These are phyloP conservation scores for Pelobates cultripes DNA, from an alignment of 2,797 vertebrate genomes.

Conservation along the genomic window DNA sequence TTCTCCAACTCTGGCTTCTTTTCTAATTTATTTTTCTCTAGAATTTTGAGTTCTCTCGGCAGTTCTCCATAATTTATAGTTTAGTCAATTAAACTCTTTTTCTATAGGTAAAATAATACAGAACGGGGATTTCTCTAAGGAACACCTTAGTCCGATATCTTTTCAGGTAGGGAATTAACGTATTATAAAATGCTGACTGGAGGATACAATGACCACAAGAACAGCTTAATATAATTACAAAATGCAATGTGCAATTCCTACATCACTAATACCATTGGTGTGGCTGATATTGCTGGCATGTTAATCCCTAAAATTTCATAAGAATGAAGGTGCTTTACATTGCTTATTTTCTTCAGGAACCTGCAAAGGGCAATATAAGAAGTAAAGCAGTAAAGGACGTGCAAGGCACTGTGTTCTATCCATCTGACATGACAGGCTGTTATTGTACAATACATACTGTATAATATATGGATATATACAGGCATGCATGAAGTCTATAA, in stretches of 20 bases:
- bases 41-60: no score
- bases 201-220: no score
- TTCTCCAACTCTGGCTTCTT: no score
- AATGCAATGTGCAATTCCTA: not conserved
- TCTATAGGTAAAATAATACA: no score
- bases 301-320: not conserved
- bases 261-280: not conserved
- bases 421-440: not conserved
- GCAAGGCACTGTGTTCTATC: not conserved
- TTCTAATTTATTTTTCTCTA: no score
- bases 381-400: not conserved
- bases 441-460: not conserved
- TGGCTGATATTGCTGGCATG: not conserved
- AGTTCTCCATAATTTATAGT: no score
- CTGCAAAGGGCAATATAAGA: constrained; percentile 1
- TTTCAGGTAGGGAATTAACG: no score
- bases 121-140: no score
- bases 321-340: not conserved
- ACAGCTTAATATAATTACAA: no score
- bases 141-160: no score
- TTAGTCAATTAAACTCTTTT: no score
- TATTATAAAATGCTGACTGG: no score
- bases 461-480: constrained; percentile 11
- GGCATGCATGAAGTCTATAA: not conserved
- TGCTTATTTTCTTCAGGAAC: not conserved